phyloP scores from a whole-genome alignment of 2,113 vertebrate species.

The Ictidomys tridecemlineatus region DNA sequence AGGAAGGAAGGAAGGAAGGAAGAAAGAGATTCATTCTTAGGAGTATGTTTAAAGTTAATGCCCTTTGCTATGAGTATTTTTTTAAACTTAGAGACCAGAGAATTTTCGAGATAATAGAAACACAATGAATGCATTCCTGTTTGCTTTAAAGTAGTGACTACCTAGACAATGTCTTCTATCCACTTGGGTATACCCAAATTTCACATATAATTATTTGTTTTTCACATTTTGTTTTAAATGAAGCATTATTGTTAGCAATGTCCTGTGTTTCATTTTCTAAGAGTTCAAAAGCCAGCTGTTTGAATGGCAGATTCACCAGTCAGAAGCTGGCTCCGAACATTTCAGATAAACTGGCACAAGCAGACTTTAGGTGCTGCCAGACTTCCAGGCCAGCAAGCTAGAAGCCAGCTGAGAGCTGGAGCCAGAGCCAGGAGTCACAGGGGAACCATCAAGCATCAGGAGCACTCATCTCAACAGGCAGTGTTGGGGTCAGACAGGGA shows the following conservation, averaged over 20 bases:
- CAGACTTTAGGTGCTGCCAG: background rate
- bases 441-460: background rate
- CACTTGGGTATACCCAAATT: background rate
- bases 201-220: background rate
- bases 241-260: background rate
- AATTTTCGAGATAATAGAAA: background rate
- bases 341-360: background rate
- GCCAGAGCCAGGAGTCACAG: background rate
- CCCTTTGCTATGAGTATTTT: background rate
- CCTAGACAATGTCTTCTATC: background rate
- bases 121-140: background rate
- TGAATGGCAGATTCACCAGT: constrained; percentile 47
- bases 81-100: background rate
- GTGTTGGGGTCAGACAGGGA: background rate
- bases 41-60: background rate
- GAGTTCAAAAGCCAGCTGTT: constrained; percentile 43
- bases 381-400: background rate
- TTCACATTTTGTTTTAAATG: constrained; percentile 38
- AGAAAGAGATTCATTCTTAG: background rate
- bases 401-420: background rate
- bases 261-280: constrained; percentile 37
- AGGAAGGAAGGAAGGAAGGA: background rate
- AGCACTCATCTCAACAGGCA: background rate
- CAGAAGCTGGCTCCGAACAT: constrained; percentile 6
- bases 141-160: background rate